These are phyloP conservation scores for Drosophila aldrichi DNA, from an alignment of 2,888 invertebrate species.

Conservation along the genomic window DNA sequence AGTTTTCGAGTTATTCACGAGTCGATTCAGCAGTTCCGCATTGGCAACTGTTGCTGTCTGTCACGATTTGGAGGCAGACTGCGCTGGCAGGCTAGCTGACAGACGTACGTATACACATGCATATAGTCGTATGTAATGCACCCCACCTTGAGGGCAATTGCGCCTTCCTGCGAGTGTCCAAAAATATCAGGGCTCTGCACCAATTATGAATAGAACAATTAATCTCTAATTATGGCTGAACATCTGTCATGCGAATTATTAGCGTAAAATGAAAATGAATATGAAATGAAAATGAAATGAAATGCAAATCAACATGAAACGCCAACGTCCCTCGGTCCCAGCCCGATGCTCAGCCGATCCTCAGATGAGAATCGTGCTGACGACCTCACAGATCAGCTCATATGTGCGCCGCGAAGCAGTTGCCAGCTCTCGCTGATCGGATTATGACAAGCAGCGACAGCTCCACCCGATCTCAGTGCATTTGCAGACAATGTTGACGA, in stretches of 20 bases:
- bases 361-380: slow-evolving; percentile 41
- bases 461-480: slow-evolving; percentile 30
- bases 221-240: slow-evolving; percentile 84
- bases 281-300: slow-evolving; percentile 52
- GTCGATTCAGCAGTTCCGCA: slow-evolving; percentile 49
- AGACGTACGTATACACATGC: slow-evolving; percentile 11
- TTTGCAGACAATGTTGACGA: slow-evolving; percentile 69
- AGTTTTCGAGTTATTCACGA: neutral
- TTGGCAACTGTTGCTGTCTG: slow-evolving; percentile 71
- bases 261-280: slow-evolving; percentile 42
- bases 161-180: slow-evolving; percentile 67
- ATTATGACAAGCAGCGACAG: slow-evolving; percentile 81
- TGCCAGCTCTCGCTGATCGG: slow-evolving; percentile 68
- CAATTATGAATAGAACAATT: slow-evolving; percentile 83
- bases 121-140: slow-evolving; percentile 14
- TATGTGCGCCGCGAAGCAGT: slow-evolving; percentile 3
- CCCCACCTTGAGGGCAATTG: slow-evolving; percentile 46
- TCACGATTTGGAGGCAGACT: slow-evolving; percentile 38
- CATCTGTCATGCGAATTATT: slow-evolving; percentile 83
- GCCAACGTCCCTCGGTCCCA: neutral
- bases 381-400: slow-evolving; percentile 67
- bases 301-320: slow-evolving; percentile 68
- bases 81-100: slow-evolving; percentile 28
- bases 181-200: slow-evolving; percentile 67
- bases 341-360: neutral